phyloP scores from a whole-genome alignment of 2,888 invertebrate genomes.

The Nebria salina region DNA sequence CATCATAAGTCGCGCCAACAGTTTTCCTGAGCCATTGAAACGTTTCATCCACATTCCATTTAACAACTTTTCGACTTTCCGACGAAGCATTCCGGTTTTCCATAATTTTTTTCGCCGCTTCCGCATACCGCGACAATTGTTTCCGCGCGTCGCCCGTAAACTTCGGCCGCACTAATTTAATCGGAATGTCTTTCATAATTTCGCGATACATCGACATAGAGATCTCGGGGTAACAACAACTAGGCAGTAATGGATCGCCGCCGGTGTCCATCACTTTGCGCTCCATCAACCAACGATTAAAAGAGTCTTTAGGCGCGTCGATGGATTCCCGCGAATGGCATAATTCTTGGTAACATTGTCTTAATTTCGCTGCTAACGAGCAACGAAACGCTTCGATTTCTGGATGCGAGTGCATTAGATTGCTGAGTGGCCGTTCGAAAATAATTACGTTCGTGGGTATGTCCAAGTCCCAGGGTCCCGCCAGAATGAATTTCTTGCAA shows the following conservation, averaged over 20 bases:
- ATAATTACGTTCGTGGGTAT: slow-evolving; percentile 91
- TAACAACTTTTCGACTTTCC: slow-evolving; percentile 95
- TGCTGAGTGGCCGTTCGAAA: slow-evolving; percentile 85
- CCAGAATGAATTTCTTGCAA: slow-evolving; percentile 85
- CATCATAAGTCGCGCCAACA: slow-evolving; percentile 93
- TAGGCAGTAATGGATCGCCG: slow-evolving; percentile 89
- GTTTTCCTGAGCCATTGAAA: slow-evolving; percentile 95
- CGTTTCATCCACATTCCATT: slow-evolving; percentile 98
- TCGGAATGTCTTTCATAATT: slow-evolving; percentile 98
- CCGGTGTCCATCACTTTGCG: slow-evolving; percentile 89
- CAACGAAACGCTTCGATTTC: slow-evolving; percentile 91
- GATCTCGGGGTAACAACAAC: slow-evolving; percentile 90
- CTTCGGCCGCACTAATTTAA: slow-evolving; percentile 94
- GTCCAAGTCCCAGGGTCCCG: slow-evolving; percentile 96
- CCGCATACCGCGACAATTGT: slow-evolving; percentile 92
- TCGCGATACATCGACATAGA: slow-evolving; percentile 96
- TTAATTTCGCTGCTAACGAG: slow-evolving; percentile 81
- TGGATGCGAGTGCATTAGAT: slow-evolving; percentile 91
- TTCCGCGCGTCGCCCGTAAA: slow-evolving; percentile 96
- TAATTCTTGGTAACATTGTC: slow-evolving; percentile 92
- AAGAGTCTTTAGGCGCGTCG: slow-evolving; percentile 95
- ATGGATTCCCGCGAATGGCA: slow-evolving; percentile 93
- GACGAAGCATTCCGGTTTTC: slow-evolving; percentile 92
- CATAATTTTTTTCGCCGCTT: slow-evolving; percentile 96
- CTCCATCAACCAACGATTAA: slow-evolving; percentile 96